Percentiles rank a stretch among this genome's conserved stretches.
Evolutionary conservation across 1,140 invertebrate species (phyloP).

Genomic region (Lasioglossum baleicum): DNA sequence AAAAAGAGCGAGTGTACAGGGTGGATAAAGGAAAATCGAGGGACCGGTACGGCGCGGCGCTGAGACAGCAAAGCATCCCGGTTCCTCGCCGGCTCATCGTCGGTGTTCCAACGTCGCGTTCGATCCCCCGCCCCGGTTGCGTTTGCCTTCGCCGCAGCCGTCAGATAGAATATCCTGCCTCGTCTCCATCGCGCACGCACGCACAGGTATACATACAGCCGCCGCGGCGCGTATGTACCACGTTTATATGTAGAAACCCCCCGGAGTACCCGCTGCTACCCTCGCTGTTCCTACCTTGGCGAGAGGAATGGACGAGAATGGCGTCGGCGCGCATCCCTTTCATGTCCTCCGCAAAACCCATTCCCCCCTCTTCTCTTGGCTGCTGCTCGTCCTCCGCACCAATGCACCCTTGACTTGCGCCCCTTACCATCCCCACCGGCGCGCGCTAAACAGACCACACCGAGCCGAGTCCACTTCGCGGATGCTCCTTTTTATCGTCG

Average conservation of each 20-base stretch:
- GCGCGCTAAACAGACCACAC: constrained; percentile 39
- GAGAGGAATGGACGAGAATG: constrained; percentile 63
- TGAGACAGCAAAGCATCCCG: background rate
- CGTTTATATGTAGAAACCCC: background rate
- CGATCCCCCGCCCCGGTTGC: constrained; percentile 29
- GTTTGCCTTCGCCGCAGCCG: constrained; percentile 37
- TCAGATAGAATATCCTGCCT: constrained; percentile 51
- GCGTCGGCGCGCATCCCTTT: constrained; percentile 71
- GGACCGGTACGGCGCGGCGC: background rate
- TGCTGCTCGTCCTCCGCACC: constrained; percentile 55
- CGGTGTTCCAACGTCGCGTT: constrained; percentile 26
- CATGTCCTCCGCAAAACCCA: constrained; percentile 67
- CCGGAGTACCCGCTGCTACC: constrained; percentile 36
- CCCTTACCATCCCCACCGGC: constrained; percentile 59
- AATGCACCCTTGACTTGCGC: constrained; percentile 60
- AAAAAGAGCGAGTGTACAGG: no score
- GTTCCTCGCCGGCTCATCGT: constrained; percentile 1
- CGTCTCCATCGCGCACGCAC: constrained; percentile 45
- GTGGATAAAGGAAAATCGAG: background rate
- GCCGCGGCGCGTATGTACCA: background rate
- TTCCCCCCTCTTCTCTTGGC: constrained; percentile 52
- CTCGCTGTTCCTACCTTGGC: constrained; percentile 38
- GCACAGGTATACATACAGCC: constrained; percentile 19
- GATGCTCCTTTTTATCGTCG: constrained; percentile 49
- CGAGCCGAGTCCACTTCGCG: constrained; percentile 52